These are phyloP conservation scores for Muricea muricata DNA, from an alignment of 92 coral and sea anemone species.

Conservation along the genomic window DNA sequence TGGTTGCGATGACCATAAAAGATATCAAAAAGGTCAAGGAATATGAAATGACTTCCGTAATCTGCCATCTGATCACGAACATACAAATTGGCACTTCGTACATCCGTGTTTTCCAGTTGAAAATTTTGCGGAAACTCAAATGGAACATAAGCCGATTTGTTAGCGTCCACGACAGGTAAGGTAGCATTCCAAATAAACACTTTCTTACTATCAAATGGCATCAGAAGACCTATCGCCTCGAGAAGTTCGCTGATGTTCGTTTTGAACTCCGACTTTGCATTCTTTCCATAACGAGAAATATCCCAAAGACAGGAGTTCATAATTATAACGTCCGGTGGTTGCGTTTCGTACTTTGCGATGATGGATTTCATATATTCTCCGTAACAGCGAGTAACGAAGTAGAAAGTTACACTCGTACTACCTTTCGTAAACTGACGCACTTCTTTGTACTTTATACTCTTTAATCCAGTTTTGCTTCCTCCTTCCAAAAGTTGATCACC, in stretches of 20 bases:
- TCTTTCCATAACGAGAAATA: slow-evolving; percentile 81
- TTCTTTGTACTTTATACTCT: slow-evolving; percentile 77
- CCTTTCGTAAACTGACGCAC: slow-evolving; percentile 75
- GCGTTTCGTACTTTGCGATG: slow-evolving; percentile 69
- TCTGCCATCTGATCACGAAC: slow-evolving; percentile 54
- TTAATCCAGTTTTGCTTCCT: slow-evolving; percentile 63
- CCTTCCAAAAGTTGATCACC: slow-evolving; percentile 78
- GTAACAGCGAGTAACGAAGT: slow-evolving; percentile 85
- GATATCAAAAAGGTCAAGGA: slow-evolving; percentile 68
- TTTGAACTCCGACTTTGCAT: slow-evolving; percentile 63
- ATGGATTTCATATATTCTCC: slow-evolving; percentile 79
- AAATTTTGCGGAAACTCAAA: not conserved
- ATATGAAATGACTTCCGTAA: slow-evolving; percentile 39
- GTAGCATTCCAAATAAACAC: slow-evolving; percentile 91
- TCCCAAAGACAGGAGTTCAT: slow-evolving; percentile 96
- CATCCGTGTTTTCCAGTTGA: slow-evolving; percentile 32
- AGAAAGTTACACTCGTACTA: slow-evolving; percentile 63
- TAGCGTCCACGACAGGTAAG: slow-evolving; percentile 75
- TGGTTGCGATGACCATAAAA: slow-evolving; percentile 57
- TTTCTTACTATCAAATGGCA: slow-evolving; percentile 50
- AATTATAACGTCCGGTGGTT: slow-evolving; percentile 77
- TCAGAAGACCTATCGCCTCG: slow-evolving; percentile 38
- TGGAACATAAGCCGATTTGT: slow-evolving; percentile 46
- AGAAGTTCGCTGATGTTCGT: slow-evolving; percentile 69
- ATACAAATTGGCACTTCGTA: slow-evolving; percentile 69